These are phyloP conservation scores for Eidolon helvum DNA, from an alignment of 2,113 vertebrate genomes.

Conservation along the genomic window DNA sequence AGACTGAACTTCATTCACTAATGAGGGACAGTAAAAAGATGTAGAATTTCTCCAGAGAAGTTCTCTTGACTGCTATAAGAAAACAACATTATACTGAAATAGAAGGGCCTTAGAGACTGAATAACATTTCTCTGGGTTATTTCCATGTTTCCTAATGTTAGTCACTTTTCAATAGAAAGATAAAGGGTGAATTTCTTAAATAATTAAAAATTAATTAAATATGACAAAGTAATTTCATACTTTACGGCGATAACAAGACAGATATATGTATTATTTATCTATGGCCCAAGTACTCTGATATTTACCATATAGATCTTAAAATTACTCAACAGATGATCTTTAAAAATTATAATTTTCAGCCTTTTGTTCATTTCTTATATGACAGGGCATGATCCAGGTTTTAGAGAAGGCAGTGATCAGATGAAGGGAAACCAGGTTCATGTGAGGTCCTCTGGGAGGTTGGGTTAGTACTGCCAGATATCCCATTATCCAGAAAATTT, in stretches of 20 bases:
- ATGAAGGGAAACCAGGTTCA: neutral
- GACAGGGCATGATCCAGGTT: neutral
- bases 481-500: neutral
- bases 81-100: neutral
- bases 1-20: neutral
- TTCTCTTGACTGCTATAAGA: neutral
- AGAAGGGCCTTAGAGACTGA: neutral
- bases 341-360: neutral
- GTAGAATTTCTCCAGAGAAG: neutral
- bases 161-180: constrained; percentile 1
- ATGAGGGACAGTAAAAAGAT: neutral
- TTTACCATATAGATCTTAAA: constrained; percentile 13
- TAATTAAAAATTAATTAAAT: neutral
- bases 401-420: neutral
- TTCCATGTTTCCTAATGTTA: neutral
- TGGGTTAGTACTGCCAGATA: neutral
- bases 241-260: neutral
- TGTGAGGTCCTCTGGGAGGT: neutral
- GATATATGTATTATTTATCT: neutral
- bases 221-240: neutral
- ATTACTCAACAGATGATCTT: neutral
- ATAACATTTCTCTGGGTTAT: neutral
- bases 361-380: neutral
- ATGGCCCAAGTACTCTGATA: neutral
- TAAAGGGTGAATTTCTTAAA: neutral